Evolutionary conservation across 2,113 vertebrate species (phyloP).

Genomic region (Rallus limicola): DNA sequence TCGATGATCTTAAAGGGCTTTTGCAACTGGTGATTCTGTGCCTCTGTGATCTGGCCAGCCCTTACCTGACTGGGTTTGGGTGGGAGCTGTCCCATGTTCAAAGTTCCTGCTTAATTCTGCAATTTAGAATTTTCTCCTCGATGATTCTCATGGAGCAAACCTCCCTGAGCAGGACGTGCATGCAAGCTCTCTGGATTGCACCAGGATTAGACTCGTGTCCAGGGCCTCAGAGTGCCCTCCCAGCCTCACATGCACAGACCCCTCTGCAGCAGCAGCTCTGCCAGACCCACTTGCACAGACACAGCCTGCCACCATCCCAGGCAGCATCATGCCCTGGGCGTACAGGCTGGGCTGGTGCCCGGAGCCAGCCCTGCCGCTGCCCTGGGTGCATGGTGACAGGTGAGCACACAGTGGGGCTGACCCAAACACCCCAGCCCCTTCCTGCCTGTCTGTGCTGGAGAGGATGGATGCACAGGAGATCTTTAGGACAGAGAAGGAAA

Average conservation of each 20-base stretch:
- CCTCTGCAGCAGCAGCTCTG: not conserved
- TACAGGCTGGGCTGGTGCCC: not conserved
- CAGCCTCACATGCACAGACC: not conserved
- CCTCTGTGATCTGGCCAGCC: no score
- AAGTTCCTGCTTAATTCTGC: no score
- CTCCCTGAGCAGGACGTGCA: not conserved
- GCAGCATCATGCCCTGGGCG: not conserved
- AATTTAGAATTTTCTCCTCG: no score
- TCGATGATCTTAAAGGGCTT: no score
- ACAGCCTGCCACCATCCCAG: not conserved
- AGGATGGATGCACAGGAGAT: accelerated
- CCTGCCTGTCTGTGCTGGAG: not conserved
- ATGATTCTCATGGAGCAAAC: no score
- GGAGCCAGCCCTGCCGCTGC: not conserved
- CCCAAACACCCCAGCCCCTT: not conserved
- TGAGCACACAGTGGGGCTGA: accelerated
- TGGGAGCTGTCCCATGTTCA: no score
- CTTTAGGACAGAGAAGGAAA: not conserved
- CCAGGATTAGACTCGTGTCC: not conserved
- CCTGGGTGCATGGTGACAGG: accelerated
- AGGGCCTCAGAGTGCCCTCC: not conserved
- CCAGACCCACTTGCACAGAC: not conserved
- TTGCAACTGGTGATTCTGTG: no score
- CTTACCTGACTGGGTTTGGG: no score
- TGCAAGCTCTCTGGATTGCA: not conserved